Conservation (phyloP, 2,797 vertebrate genomes). For the Streptopelia turtur region DNA sequence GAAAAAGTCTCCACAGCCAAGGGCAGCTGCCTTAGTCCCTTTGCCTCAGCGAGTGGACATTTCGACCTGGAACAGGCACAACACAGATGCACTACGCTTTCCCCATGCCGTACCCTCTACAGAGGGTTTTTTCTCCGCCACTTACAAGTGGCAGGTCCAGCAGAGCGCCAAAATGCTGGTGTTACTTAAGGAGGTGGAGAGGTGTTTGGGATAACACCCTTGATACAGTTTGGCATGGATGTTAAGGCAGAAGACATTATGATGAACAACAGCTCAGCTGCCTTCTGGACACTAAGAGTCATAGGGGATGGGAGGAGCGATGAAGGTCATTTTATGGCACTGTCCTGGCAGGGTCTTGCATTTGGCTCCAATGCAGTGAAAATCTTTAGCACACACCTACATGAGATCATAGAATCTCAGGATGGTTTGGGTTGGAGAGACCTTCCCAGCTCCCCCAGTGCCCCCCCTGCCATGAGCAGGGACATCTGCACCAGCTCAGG, state of each 20-base stretch:
- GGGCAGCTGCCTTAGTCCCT: neutral
- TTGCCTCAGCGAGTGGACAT: rapidly evolving
- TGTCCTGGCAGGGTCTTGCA: neutral
- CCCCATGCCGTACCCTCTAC: neutral
- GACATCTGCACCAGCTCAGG: no score
- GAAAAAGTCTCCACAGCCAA: neutral
- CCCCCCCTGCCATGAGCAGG: no score
- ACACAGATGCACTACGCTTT: neutral
- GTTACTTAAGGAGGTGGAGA: neutral
- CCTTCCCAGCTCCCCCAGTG: no score
- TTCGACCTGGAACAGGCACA: neutral
- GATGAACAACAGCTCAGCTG: neutral
- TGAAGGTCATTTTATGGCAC: neutral
- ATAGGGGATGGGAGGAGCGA: neutral
- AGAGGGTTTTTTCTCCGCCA: neutral
- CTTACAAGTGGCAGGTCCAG: neutral
- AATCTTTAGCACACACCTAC: neutral
- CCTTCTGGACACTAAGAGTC: neutral
- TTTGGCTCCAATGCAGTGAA: rapidly evolving
- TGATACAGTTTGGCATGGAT: neutral
- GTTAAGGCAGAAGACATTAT: neutral
- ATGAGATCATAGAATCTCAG: neutral
- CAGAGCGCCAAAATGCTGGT: neutral
- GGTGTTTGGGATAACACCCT: neutral
- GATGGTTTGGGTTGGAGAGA: no score